Conservation (phyloP, 2,113 vertebrate genomes). For the Hipposideros armiger region DNA sequence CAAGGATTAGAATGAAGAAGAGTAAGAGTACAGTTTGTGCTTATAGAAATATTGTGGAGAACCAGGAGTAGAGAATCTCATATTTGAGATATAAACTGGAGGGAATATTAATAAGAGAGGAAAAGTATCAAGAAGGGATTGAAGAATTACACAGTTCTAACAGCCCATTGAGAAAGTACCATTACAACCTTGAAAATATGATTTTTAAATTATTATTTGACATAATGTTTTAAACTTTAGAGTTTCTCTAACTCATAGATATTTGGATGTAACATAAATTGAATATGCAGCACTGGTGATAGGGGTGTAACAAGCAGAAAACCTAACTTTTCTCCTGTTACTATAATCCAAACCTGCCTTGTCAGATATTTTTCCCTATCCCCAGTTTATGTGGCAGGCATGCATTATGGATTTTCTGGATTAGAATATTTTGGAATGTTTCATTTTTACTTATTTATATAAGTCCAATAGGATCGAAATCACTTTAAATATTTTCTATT, state of each 20-base stretch:
- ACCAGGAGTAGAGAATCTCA: neutral
- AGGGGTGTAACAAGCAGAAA: neutral
- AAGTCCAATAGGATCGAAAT: neutral
- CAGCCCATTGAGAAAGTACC: neutral
- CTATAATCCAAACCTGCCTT: neutral
- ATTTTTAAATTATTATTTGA: neutral
- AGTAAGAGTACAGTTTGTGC: neutral
- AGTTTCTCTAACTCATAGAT: neutral
- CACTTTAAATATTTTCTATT: neutral
- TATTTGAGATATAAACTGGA: neutral
- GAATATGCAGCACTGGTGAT: neutral
- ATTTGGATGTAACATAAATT: neutral
- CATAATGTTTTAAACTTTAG: neutral
- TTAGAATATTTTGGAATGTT: neutral
- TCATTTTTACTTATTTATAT: conserved; percentile 11
- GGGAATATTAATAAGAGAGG: neutral
- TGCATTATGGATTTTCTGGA: neutral
- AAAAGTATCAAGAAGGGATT: neutral
- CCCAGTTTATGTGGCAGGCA: neutral
- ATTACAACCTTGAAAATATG: neutral
- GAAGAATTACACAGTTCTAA: neutral
- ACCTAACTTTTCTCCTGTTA: neutral
- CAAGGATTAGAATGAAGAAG: neutral
- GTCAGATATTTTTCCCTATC: neutral
- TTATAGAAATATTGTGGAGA: neutral